A percentile compares a stretch with the other conserved stretches of the same genome.
phyloP scores from a whole-genome alignment of 2,797 vertebrate genomes.

The Amazona finschi region DNA sequence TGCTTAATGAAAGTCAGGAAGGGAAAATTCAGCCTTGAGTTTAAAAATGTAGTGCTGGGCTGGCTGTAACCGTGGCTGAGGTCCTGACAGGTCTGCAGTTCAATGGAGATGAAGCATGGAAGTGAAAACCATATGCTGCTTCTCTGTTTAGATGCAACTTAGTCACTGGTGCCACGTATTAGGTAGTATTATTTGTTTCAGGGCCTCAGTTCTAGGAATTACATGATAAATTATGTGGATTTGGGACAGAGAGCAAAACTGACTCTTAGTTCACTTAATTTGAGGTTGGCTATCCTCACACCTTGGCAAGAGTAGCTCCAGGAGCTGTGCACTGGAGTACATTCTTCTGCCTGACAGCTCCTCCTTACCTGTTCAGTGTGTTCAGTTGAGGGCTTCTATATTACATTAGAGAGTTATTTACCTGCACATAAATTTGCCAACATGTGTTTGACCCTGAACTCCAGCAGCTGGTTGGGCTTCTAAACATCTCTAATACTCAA shows the following conservation, averaged over 20 bases:
- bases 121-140: not conserved
- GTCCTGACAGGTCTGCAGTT: not conserved
- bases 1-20: slow-evolving; percentile 1
- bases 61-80: not conserved
- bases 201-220: not conserved
- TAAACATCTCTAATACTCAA: not conserved
- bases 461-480: not conserved
- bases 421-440: not conserved
- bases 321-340: not conserved
- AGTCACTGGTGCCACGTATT: not conserved
- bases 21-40: not conserved
- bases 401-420: not conserved
- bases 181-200: not conserved
- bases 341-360: not conserved
- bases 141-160: not conserved
- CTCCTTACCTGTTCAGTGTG: not conserved
- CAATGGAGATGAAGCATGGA: not conserved
- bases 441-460: not conserved
- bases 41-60: not conserved
- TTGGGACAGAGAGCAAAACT: not conserved
- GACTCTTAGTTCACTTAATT: not conserved
- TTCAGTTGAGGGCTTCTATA: not conserved
- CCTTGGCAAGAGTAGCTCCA: not conserved
- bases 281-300: not conserved
- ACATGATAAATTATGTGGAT: fast-evolving